A percentile compares a stretch with the other conserved stretches of the same genome.
Conservation (phyloP, 2,888 invertebrate genomes). For the Chymomyza fuscimana region DNA sequence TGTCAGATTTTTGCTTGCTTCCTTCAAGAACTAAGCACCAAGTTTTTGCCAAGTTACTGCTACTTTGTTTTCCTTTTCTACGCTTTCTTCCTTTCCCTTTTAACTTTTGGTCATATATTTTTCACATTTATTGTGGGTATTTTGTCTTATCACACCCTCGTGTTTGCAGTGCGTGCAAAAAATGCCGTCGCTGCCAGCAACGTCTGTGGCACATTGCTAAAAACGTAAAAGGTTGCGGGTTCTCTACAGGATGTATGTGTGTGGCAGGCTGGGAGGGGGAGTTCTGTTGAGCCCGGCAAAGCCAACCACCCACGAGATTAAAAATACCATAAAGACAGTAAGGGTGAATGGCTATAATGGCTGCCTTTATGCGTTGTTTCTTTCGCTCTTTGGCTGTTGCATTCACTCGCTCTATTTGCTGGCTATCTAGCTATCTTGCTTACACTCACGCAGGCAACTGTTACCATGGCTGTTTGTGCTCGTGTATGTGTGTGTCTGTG, state of each 20-base stretch:
- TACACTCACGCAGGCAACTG: conserved; percentile 23
- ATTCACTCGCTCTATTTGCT: conserved; percentile 28
- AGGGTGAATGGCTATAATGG: conserved; percentile 76
- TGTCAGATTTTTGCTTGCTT: conserved; percentile 45
- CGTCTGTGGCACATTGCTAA: conserved; percentile 46
- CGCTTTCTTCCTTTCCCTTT: conserved; percentile 51
- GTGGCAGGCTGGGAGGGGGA: conserved; percentile 23
- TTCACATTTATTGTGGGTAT: conserved; percentile 77
- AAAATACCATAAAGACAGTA: conserved; percentile 78
- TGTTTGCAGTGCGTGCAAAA: conserved; percentile 72
- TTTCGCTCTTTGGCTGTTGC: conserved; percentile 45
- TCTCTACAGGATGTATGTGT: conserved; percentile 10
- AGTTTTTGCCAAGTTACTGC: conserved; percentile 22
- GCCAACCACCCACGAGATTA: conserved; percentile 76
- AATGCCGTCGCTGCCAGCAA: conserved; percentile 38
- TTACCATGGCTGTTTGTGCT: conserved; percentile 32
- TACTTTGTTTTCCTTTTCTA: conserved; percentile 37
- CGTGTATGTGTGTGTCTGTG: conserved; percentile 12
- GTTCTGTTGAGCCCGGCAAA: conserved; percentile 3
- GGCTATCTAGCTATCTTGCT: conserved; percentile 9
- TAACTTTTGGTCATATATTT: conserved; percentile 75
- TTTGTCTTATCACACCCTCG: conserved; percentile 78
- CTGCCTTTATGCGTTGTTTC: conserved; percentile 47
- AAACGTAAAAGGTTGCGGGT: conserved; percentile 14
- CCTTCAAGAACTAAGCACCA: conserved; percentile 22